phyloP scores from a whole-genome alignment of 2,888 invertebrate genomes.

The Drosophila emarginata region DNA sequence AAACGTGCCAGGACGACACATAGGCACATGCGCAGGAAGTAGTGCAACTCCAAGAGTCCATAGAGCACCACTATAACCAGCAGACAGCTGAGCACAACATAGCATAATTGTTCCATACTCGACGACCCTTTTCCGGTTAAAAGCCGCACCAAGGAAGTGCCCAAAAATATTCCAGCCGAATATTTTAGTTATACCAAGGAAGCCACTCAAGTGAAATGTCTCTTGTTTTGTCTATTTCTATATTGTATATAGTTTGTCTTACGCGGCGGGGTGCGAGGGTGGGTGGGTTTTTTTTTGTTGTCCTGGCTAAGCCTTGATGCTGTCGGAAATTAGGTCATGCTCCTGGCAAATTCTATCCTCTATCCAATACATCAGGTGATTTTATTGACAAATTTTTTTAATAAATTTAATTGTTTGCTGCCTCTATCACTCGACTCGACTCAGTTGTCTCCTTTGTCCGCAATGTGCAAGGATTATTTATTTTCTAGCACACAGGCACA shows the following conservation, averaged over 20 bases:
- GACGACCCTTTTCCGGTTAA: too few species aligned
- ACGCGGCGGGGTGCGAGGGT: constrained; percentile 20
- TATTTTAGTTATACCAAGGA: neutral
- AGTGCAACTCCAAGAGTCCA: constrained; percentile 88
- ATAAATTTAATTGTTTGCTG: neutral
- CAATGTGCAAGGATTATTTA: neutral
- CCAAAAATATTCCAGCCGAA: neutral
- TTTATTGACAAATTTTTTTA: neutral
- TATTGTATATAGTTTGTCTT: neutral
- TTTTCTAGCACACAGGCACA: neutral
- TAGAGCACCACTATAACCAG: constrained; percentile 84
- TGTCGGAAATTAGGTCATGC: constrained; percentile 61
- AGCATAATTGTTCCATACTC: constrained; percentile 73
- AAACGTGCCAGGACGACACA: constrained; percentile 87
- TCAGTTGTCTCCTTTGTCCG: neutral
- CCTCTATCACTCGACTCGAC: too few species aligned
- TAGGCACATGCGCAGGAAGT: constrained; percentile 87
- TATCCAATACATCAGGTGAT: constrained; percentile 48
- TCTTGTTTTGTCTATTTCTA: constrained; percentile 1
- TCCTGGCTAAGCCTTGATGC: constrained; percentile 46
- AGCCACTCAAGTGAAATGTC: constrained; percentile 35
- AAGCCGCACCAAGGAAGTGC: constrained; percentile 23
- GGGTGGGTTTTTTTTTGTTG: constrained; percentile 15
- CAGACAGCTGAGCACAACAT: constrained; percentile 74
- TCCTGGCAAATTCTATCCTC: constrained; percentile 1